Evolutionary conservation across 1,140 invertebrate genomes (phyloP).

Genomic region (Lerema accius): DNA sequence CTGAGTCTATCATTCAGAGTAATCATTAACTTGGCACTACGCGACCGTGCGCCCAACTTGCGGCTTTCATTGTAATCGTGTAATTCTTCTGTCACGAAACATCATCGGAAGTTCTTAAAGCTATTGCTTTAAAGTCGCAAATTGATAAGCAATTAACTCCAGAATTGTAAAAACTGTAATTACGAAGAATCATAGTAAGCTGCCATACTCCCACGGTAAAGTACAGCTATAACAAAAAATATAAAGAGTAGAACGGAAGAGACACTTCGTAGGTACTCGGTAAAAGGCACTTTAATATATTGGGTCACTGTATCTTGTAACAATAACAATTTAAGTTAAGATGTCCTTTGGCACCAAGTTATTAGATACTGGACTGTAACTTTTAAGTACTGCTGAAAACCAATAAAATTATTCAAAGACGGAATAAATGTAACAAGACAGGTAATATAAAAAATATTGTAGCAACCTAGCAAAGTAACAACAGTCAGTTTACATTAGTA

Average conservation of each 20-base stretch:
- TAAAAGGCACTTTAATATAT: background rate
- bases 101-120: conserved; percentile 21
- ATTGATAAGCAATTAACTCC: conserved; percentile 16
- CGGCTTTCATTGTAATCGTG: conserved; percentile 18
- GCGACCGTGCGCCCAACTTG: background rate
- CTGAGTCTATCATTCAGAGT: background rate
- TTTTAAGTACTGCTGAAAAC: too few relatives aligned
- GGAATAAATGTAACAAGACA: too few relatives aligned
- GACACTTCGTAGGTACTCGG: background rate
- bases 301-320: too few relatives aligned
- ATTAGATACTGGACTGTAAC: too few relatives aligned
- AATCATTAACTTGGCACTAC: background rate
- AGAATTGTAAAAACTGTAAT: conserved; percentile 26
- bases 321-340: too few relatives aligned
- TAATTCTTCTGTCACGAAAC: conserved; percentile 23
- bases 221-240: conserved; percentile 30
- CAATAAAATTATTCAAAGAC: too few relatives aligned
- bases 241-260: conserved; percentile 23
- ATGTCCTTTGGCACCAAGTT: too few relatives aligned
- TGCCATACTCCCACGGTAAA: conserved; percentile 29
- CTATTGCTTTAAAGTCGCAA: conserved; percentile 10
- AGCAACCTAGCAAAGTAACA: too few relatives aligned
- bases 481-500: too few relatives aligned
- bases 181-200: conserved; percentile 27
- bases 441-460: too few relatives aligned